Percentiles rank a stretch among this genome's conserved stretches.
phyloP scores from a whole-genome alignment of 2,888 invertebrate genomes.

The Andrena praecox region DNA sequence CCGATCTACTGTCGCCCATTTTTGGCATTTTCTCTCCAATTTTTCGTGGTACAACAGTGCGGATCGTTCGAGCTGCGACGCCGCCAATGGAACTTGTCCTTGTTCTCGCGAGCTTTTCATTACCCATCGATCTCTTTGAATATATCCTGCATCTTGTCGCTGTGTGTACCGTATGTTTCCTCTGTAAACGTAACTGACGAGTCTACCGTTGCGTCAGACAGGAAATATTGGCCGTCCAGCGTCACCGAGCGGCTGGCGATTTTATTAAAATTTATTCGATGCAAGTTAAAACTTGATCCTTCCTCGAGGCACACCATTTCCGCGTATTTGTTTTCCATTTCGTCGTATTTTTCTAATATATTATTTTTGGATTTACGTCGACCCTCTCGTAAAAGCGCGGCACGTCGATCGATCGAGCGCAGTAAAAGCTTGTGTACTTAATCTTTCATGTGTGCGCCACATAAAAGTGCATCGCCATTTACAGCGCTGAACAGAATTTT shows the following conservation, averaged over 20 bases:
- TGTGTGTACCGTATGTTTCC: too few relatives aligned
- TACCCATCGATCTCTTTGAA: too few relatives aligned
- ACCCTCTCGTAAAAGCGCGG: not conserved
- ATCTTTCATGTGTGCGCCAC: not conserved
- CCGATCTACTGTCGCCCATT: not conserved
- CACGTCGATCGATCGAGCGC: not conserved
- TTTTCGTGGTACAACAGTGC: not conserved
- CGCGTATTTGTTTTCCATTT: not conserved
- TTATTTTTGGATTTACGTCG: constrained; percentile 26
- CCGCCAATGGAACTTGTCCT: not conserved
- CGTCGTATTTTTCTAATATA: not conserved
- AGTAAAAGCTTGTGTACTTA: constrained; percentile 5
- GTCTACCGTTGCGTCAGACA: too few relatives aligned
- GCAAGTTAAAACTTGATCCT: not conserved
- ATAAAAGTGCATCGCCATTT: not conserved
- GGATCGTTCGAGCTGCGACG: too few relatives aligned
- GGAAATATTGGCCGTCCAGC: too few relatives aligned
- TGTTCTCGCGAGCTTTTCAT: not conserved
- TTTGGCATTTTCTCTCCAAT: not conserved
- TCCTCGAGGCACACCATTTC: not conserved
- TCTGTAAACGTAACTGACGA: too few relatives aligned
- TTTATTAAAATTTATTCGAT: not conserved
- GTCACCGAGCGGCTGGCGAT: not conserved
- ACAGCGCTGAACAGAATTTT: not conserved
- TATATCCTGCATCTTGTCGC: too few relatives aligned